These are phyloP conservation scores for Tragelaphus imberbis DNA, from an alignment of 2,113 vertebrate genomes.

Conservation along the genomic window DNA sequence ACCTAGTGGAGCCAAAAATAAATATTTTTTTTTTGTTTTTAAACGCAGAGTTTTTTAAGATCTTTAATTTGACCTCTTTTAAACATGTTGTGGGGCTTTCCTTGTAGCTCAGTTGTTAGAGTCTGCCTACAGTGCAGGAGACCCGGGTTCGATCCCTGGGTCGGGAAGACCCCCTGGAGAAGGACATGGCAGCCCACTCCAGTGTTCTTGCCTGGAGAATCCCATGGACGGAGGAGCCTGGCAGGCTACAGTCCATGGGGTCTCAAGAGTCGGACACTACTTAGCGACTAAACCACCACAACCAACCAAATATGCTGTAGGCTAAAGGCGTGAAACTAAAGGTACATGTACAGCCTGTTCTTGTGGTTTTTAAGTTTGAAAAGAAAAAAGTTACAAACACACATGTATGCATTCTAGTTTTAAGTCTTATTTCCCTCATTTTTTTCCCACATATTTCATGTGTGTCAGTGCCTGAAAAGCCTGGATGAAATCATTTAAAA, in stretches of 20 bases:
- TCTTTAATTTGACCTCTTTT: background rate
- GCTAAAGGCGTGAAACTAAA: background rate
- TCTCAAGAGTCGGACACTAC: background rate
- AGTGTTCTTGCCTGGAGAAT: background rate
- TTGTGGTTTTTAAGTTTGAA: background rate
- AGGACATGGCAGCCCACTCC: background rate
- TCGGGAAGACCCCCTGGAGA: background rate
- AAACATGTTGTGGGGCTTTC: background rate
- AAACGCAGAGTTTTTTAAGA: background rate
- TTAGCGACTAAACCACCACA: background rate
- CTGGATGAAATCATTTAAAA: background rate
- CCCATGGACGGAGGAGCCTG: background rate
- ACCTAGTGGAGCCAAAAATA: background rate
- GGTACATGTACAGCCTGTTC: background rate
- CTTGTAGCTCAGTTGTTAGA: background rate
- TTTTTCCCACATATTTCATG: background rate
- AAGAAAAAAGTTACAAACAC: background rate
- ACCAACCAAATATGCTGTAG: background rate
- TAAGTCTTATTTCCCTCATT: background rate
- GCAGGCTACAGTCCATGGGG: background rate
- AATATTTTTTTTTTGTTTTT: background rate
- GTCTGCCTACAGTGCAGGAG: background rate
- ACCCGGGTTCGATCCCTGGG: background rate
- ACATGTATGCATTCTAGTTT: background rate
- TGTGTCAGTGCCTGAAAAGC: background rate